Evolutionary conservation across 2,113 vertebrate genomes (phyloP), one percentile per base, ranked within the genome.

Genomic region (Myotis davidii): DNA sequence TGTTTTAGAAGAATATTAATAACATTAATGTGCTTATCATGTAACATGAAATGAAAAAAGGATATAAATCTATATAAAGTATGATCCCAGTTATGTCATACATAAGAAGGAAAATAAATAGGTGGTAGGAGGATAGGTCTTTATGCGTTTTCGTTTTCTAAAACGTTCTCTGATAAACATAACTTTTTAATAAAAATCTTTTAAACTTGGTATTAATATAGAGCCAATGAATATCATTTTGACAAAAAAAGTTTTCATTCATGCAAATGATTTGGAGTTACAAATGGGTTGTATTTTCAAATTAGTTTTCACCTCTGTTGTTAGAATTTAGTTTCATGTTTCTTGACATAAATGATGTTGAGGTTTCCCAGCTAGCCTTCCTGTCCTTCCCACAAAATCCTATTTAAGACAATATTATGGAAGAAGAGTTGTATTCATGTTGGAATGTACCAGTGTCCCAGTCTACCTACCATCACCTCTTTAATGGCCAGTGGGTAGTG

Each of bases 1-100:
- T 94, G 48, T 95, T 89, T 90, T 86, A 73, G 81, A 90, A 90
- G 59, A 67, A 83, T 73, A 92, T 82, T 87, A 78, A 48, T 94
- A 37, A 73, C 27, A 50, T 39, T 89, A 94, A 77, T 88, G 50
- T 64, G 67, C 14, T 91, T 21, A 79, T 48, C 11, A 73, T 92
- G 21, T 89, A 81, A 56, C 78, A 77, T 32, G 34, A 45, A 81
- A n/a, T 86, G 64, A 84, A 76, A 77, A 91, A 94, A 65, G 74
- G 39, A 27, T 74, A 42, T 95, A 72, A 56, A 32, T 74, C 23
- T 70, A 52, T 54, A 42, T 70, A 74, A 85, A 85, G 13, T 89
- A 23, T 69, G 39, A 32, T 85, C 23, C 6, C n/a, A 82, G 7
- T 72, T 76, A 85, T 76, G 39, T 84, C 70, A 74, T 61, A 88